Conservation (phyloP, 2,797 vertebrate species). For the Lacerta viridis region DNA sequence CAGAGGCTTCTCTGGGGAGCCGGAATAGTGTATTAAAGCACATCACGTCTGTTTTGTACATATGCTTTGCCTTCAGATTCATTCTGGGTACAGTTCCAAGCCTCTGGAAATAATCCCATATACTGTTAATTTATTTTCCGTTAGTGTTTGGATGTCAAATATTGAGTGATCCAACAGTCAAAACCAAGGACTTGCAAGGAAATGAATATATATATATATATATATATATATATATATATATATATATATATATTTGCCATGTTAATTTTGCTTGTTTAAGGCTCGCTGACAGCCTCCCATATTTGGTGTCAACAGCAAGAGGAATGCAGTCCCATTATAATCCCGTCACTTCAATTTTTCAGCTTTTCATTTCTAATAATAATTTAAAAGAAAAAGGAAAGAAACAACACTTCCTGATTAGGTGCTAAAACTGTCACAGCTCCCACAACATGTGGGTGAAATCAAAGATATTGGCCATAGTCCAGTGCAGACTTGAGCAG, state of each 20-base stretch:
- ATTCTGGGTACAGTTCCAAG: constrained; percentile 17
- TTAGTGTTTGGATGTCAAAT: background rate
- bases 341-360: constrained; percentile 58
- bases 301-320: constrained; percentile 1
- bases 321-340: constrained; percentile 38
- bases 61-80: constrained; percentile 19
- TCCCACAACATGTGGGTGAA: background rate
- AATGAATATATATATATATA: constrained; percentile 44
- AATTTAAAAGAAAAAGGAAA: background rate
- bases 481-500: background rate
- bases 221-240: constrained; percentile 40
- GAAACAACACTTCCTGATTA: constrained; percentile 54
- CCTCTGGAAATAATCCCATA: constrained; percentile 6
- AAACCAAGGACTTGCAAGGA: constrained; percentile 23
- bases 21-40: constrained; percentile 13
- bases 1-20: no score
- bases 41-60: constrained; percentile 30
- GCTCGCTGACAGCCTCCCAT: constrained; percentile 52
- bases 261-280: constrained; percentile 49
- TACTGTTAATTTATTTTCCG: background rate
- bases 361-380: constrained; percentile 45
- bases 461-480: constrained; percentile 8
- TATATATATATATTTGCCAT: constrained; percentile 19
- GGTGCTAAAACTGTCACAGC: constrained; percentile 52
- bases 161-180: background rate